Conservation (phyloP, 2,888 invertebrate genomes). For the Cephus pulcher region DNA sequence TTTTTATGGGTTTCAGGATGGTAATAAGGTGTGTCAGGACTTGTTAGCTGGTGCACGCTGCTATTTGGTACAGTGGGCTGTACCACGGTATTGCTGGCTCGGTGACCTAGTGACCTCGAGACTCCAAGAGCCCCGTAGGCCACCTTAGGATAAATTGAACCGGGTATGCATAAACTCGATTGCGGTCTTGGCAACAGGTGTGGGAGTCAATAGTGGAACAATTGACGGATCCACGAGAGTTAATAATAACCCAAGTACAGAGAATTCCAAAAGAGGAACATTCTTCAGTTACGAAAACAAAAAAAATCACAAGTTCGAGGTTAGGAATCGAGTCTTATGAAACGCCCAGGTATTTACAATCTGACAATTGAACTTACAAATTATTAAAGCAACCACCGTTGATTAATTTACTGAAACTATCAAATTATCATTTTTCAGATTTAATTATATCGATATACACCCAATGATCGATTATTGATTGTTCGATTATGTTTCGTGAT, state of each 20-base stretch:
- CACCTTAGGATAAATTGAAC: conserved; percentile 4
- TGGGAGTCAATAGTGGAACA: background rate
- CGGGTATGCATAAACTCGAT: background rate
- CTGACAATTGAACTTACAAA: too few species aligned
- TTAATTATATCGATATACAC: background rate
- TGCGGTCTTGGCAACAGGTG: background rate
- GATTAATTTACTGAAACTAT: too few species aligned
- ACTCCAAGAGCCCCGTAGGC: conserved; percentile 18
- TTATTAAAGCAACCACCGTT: too few species aligned
- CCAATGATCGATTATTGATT: background rate
- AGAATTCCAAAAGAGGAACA: conserved; percentile 1
- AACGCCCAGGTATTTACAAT: background rate
- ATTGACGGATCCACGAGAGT: background rate
- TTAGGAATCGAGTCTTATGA: background rate
- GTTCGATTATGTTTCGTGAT: background rate
- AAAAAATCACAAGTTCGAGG: background rate
- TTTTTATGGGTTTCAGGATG: background rate
- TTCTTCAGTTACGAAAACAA: background rate
- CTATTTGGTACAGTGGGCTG: background rate
- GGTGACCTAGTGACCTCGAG: conserved; percentile 50
- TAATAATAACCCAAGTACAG: background rate
- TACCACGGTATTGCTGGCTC: conserved; percentile 28
- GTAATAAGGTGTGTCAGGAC: background rate
- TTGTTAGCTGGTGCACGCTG: background rate
- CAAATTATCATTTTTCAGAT: too few species aligned